These are phyloP conservation scores for Lithophane leautieri DNA, from an alignment of 2,888 invertebrate species.

Conservation along the genomic window DNA sequence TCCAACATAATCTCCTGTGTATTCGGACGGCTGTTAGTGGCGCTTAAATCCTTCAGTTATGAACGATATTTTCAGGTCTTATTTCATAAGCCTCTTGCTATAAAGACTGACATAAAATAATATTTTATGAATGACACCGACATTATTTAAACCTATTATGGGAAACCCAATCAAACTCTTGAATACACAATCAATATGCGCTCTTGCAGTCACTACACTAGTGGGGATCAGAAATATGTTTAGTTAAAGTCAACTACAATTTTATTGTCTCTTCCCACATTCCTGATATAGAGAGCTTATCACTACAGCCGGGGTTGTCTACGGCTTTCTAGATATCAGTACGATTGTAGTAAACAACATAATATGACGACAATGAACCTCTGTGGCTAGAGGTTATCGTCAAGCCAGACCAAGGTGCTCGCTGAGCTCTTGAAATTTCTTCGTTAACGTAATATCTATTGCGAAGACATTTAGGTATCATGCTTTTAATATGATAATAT, in stretches of 20 bases:
- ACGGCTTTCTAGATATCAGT: slow-evolving; percentile 61
- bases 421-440: slow-evolving; percentile 63
- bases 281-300: slow-evolving; percentile 36
- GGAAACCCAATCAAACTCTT: not conserved
- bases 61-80: not conserved
- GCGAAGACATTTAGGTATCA: slow-evolving; percentile 8
- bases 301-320: slow-evolving; percentile 45
- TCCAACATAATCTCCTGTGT: not conserved
- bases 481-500: slow-evolving; percentile 3
- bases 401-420: slow-evolving; percentile 70
- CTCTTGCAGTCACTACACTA: not conserved
- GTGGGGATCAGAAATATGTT: slow-evolving; percentile 8
- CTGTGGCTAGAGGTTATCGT: slow-evolving; percentile 75
- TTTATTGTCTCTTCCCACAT: slow-evolving; percentile 37
- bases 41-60: not conserved
- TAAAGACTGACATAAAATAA: not conserved
- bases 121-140: not conserved
- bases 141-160: not conserved
- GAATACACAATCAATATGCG: not conserved
- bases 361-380: slow-evolving; percentile 77
- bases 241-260: not conserved
- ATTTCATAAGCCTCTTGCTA: not conserved
- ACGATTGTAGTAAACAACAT: slow-evolving; percentile 40
- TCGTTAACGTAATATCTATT: not conserved
- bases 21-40: not conserved